Evolutionary conservation across 2,797 vertebrate genomes (phyloP), one percentile per base, ranked within the genome.

Genomic region (Heliangelus exortis): DNA sequence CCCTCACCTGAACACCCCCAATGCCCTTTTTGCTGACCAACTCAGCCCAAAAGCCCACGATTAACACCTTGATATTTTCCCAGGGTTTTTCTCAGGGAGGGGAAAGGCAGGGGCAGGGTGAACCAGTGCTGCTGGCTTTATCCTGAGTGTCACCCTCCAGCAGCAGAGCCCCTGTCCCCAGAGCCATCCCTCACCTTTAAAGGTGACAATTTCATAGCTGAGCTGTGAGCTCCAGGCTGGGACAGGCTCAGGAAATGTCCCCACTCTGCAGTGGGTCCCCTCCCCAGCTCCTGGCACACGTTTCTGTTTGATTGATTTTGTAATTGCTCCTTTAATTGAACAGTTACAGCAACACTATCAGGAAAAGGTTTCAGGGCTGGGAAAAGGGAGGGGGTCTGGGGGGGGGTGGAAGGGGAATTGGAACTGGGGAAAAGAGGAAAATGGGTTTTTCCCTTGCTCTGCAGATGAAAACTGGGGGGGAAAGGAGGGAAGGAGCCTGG

Each of bases 281-380:
- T 13, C 81, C 92, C 79, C 66, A 12, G 87, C 8, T 21, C 92
- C 19, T 41, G 5, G 93, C 89, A 28, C 84, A 74, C 45, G 58
- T 4, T 85, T 69, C 15, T 23, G 1, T 86, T 89, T 96, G 93
- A 95, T 96, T 96, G 95, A 96, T 94, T 95, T 95, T 96, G 58
- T 96, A 97, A 96, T 95, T 94, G 92, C 92, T 96, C 79, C 2
- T 96, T 92, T 96, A 94, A 95, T 96, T 95, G 94, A 96, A 95
- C 92, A 89, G 81, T 63, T 91, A 89, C 96, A 92, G 94, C 94
- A 95, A 92, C 95, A 92, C 92, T 83, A 83, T 62, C 89, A 91
- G 95, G 95, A 57, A 93, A 94, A 91, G 95, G 91, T 94, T 96
- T 85, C 87, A 41, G 95, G 94, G 94, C 92, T 92, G 87, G 61